Evolutionary conservation across 35 echinoderm and acorn worm genomes (phyloP), one percentile per base, ranked within the genome.

Genomic region (Acanthaster planci): DNA sequence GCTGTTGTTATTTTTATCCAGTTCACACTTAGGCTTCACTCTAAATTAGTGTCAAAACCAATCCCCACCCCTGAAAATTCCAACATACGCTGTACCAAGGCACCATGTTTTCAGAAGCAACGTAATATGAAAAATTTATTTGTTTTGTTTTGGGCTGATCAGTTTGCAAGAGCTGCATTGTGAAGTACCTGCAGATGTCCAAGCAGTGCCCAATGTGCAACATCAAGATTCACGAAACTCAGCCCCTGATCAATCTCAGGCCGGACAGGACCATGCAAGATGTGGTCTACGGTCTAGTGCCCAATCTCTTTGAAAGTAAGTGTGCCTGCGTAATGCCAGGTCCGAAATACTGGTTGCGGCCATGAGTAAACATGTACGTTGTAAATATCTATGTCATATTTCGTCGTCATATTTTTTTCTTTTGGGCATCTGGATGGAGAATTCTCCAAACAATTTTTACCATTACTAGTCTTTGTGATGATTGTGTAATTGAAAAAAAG

Each of bases 121-220:
- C 34, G 14, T 57, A 22, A 15, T 57, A 15, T 57, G 55, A 17
- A 7, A n/a, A n/a, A n/a, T n/a, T 52, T 56, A 55, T 90, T 37
- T 89, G 8, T 16, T 35, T 83, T 5, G 40, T 29, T 47, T 22
- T 72, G 22, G 44, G 22, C 10, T 76, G 37, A 77, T 51, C 57
- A 98, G 95, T 98, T 86, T 98, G 95, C 54, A 98, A 98, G 82
- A 98, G 95, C 56, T 98, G 95, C 80, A 94, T 98, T 36, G 95
- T 98, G 26, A 98, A 98, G 85, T 98, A 93, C 52, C 82, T 98
- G 7, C 95, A 98, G 57, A 98, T 92, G 38, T 98, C 95, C 84
- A 98, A 98, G 84, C 77, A 87, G 50, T 98, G 95, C 89, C 95
- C 95, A 22, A 98, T 98, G 95, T 98, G 95, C 78, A 98, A 98